These are phyloP conservation scores for Cyanoramphus novaezelandiae DNA, from an alignment of 2,113 vertebrate genomes.

Conservation along the genomic window DNA sequence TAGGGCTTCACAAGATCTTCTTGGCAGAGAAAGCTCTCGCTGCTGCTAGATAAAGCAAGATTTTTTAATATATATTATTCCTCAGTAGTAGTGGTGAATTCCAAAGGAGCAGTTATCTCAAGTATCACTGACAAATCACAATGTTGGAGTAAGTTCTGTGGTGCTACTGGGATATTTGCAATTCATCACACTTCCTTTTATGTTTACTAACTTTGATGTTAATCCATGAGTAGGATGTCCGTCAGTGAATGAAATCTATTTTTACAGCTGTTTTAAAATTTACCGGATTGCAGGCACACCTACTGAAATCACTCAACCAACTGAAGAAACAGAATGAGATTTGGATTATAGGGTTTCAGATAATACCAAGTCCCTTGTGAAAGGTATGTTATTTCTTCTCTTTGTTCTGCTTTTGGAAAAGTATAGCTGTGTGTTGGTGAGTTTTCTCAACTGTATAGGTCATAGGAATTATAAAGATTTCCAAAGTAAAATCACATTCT, in stretches of 20 bases:
- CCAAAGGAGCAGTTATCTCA: background rate
- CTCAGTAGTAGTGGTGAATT: background rate
- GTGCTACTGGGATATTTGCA: background rate
- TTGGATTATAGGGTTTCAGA: conserved; percentile 76
- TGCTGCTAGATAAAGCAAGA: background rate
- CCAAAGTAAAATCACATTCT: conserved; percentile 57
- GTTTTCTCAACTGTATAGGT: conserved; percentile 62
- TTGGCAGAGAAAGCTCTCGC: background rate
- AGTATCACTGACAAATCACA: background rate
- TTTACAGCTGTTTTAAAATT: conserved; percentile 70
- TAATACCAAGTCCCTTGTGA: conserved; percentile 64
- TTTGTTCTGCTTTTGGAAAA: conserved; percentile 74
- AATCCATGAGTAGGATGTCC: conserved; percentile 43
- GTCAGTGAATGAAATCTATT: conserved; percentile 66
- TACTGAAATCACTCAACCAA: conserved; percentile 66
- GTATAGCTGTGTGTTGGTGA: conserved; percentile 55
- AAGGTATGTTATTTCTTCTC: conserved; percentile 73
- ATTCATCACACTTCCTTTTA: background rate
- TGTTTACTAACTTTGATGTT: conserved; percentile 51
- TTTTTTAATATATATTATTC: background rate
- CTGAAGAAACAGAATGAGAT: conserved; percentile 69
- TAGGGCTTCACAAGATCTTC: background rate
- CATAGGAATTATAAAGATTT: conserved; percentile 66
- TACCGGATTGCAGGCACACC: conserved; percentile 44
- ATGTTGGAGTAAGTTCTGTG: background rate